Evolutionary conservation across 2,888 invertebrate genomes (phyloP).

Genomic region (Sphaerophoria taeniata): DNA sequence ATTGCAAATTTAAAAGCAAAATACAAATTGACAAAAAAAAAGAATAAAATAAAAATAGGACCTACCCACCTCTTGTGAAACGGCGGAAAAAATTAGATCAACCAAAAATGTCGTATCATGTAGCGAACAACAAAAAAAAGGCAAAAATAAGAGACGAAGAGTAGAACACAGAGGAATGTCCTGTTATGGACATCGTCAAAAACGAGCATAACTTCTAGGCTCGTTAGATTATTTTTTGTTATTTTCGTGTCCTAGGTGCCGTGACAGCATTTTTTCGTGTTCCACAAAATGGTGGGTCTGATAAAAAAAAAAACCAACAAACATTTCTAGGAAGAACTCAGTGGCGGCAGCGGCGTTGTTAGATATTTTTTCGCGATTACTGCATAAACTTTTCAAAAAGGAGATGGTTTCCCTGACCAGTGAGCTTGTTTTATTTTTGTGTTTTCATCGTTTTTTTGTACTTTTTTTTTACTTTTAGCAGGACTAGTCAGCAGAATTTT

Average conservation of each 20-base stretch:
- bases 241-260: conserved; percentile 24
- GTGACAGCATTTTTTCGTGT: conserved; percentile 44
- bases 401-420: conserved; percentile 32
- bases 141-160: not conserved
- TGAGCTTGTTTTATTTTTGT: conserved; percentile 2
- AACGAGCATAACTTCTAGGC: conserved; percentile 47
- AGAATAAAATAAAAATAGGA: conserved; percentile 39
- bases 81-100: conserved; percentile 62
- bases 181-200: conserved; percentile 48
- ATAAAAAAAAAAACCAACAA: conserved; percentile 7
- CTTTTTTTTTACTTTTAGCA: conserved; percentile 46
- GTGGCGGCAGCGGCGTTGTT: not conserved
- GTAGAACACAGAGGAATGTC: conserved; percentile 22
- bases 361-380: conserved; percentile 45
- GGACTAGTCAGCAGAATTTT: conserved; percentile 62
- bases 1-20: conserved; percentile 56
- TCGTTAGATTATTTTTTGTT: conserved; percentile 16
- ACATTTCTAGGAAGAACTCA: not conserved
- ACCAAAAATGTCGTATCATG: conserved; percentile 63
- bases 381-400: conserved; percentile 54
- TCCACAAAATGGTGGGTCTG: conserved; percentile 11
- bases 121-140: not conserved
- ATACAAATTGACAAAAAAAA: not conserved
- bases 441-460: conserved; percentile 49
- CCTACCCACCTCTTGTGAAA: not conserved